Percentiles rank a stretch among this genome's conserved stretches.
Conservation (phyloP, 2,113 vertebrate genomes). For the Galbula dea region DNA sequence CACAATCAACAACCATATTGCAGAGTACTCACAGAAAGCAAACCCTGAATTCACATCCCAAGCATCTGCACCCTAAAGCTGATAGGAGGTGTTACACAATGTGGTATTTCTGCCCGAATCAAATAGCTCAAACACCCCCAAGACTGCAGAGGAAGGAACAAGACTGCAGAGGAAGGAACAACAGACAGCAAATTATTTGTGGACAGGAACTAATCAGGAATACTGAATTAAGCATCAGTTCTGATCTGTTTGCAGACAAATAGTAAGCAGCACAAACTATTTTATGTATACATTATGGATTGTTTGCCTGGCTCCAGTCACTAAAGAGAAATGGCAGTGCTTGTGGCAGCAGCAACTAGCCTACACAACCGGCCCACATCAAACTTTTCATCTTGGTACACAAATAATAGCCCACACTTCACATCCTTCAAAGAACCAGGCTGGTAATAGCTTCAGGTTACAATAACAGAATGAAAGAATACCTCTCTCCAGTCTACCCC, state of each 20-base stretch:
- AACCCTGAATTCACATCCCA: neutral
- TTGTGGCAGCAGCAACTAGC: neutral
- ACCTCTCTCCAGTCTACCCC: neutral
- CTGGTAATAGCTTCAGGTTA: neutral
- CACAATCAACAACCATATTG: neutral
- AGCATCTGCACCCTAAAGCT: neutral
- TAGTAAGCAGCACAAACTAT: neutral
- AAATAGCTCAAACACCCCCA: neutral
- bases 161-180: neutral
- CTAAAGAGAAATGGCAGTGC: neutral
- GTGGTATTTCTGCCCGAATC: neutral
- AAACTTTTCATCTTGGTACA: neutral
- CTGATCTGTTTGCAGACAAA: neutral
- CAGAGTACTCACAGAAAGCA: neutral
- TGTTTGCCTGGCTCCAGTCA: neutral
- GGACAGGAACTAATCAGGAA: neutral
- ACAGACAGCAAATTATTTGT: neutral
- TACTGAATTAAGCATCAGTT: neutral
- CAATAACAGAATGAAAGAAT: neutral
- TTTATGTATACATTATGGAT: neutral
- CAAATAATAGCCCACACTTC: neutral
- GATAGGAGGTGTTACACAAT: neutral
- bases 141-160: neutral
- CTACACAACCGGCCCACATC: too few species aligned
- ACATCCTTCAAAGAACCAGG: neutral